Evolutionary conservation across 2,888 invertebrate species (phyloP).

Genomic region (Achlya flavicornis): DNA sequence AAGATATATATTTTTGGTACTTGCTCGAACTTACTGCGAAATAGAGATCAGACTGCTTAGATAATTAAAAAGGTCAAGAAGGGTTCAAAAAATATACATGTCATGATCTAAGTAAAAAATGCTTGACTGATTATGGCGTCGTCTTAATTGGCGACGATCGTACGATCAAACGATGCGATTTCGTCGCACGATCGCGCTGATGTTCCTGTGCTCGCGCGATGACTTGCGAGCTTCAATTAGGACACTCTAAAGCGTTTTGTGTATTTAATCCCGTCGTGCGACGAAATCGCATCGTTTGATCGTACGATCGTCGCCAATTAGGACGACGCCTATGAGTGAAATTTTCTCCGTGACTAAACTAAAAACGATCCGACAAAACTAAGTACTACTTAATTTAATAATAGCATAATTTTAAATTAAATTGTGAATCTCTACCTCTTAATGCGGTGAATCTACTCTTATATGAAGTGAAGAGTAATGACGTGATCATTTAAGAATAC

Average conservation of each 20-base stretch:
- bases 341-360: neutral
- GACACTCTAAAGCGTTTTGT: too few species aligned
- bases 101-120: neutral
- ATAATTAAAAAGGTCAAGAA: neutral
- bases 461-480: constrained; percentile 6
- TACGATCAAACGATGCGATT: too few species aligned
- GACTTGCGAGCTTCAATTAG: too few species aligned
- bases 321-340: neutral
- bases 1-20: neutral
- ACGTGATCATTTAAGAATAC: constrained; percentile 85
- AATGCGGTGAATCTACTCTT: neutral
- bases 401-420: neutral
- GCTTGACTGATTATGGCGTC: too few species aligned
- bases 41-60: neutral
- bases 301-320: too few species aligned
- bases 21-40: neutral
- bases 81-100: neutral
- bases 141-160: too few species aligned
- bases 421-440: neutral
- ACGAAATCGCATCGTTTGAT: too few species aligned
- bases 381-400: neutral
- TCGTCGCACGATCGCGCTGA: too few species aligned
- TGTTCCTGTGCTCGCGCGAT: too few species aligned
- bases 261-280: too few species aligned
- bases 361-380: neutral